phyloP scores from a whole-genome alignment of 2,888 invertebrate genomes.

The Yponomeuta malinellus region DNA sequence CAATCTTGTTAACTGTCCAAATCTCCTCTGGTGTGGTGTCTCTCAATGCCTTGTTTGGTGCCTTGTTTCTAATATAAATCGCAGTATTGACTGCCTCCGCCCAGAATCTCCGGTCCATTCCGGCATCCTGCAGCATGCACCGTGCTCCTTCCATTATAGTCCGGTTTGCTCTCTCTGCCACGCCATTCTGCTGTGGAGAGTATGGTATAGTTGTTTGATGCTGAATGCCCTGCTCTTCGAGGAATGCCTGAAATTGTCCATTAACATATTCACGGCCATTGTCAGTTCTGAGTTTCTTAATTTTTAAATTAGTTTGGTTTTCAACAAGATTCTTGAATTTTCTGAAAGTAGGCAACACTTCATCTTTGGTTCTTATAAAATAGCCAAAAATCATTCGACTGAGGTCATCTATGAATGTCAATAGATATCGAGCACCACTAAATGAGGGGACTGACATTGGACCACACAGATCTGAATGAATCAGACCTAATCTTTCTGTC shows the following conservation, averaged over 20 bases:
- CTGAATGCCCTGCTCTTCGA: neutral
- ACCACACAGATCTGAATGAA: constrained; percentile 22
- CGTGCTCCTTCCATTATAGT: neutral
- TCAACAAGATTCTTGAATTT: neutral
- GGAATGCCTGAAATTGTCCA: neutral
- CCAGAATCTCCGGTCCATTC: neutral
- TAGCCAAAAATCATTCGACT: neutral
- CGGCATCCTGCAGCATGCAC: neutral
- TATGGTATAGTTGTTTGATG: neutral
- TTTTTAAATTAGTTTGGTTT: constrained; percentile 4
- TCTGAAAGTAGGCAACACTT: neutral
- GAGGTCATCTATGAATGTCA: neutral
- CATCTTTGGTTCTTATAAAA: neutral
- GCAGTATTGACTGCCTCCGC: neutral
- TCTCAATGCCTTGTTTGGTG: constrained; percentile 4
- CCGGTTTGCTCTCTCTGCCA: neutral
- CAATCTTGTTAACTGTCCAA: constrained; percentile 11
- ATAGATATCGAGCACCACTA: constrained; percentile 10
- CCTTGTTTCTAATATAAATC: neutral
- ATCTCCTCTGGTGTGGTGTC: constrained; percentile 6
- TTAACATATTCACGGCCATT: neutral
- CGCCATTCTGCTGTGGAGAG: neutral
- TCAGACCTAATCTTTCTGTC: constrained; percentile 19
- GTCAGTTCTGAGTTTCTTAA: neutral
- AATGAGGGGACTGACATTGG: constrained; percentile 20